A percentile compares a stretch with the other conserved stretches of the same genome.
Evolutionary conservation across 2,113 vertebrate species (phyloP).

Genomic region (Patagioenas fasciata): DNA sequence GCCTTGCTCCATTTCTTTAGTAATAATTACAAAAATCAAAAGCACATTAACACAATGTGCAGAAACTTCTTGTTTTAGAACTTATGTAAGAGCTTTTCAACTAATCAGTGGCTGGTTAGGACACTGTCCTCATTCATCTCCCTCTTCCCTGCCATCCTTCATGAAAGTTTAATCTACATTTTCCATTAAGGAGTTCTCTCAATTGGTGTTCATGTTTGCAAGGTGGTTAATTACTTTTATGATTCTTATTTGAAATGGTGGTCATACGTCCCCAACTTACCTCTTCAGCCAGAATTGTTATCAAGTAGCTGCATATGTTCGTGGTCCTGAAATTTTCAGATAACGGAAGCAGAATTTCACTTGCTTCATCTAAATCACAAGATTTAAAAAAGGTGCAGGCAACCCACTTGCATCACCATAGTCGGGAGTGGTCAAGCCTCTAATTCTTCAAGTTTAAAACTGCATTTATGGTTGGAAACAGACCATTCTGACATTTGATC

Average conservation of each 20-base stretch:
- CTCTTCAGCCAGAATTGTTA: not conserved
- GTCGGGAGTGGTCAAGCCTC: not conserved
- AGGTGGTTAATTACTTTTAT: not conserved
- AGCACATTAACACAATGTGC: slow-evolving; percentile 38
- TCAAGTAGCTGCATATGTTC: not conserved
- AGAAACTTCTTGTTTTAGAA: slow-evolving; percentile 31
- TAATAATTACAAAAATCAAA: slow-evolving; percentile 65
- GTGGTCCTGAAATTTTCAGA: not conserved
- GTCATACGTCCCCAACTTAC: not conserved
- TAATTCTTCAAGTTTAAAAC: not conserved
- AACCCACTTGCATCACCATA: rapidly evolving
- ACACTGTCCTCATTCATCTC: slow-evolving; percentile 24
- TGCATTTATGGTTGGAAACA: not conserved
- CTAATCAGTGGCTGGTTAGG: not conserved
- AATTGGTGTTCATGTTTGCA: not conserved
- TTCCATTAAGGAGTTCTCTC: slow-evolving; percentile 23
- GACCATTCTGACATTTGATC: not conserved
- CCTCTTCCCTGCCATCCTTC: not conserved
- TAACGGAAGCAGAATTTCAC: not conserved
- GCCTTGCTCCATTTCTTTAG: slow-evolving; percentile 39
- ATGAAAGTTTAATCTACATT: slow-evolving; percentile 24
- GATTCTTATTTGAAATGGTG: not conserved
- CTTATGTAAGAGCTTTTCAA: not conserved
- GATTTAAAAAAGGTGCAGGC: not conserved
- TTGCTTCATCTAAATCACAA: not conserved